Base-by-base conservation (phyloP, 92 coral and sea anemone species). In the Anthopleura xanthogrammica region DNA sequence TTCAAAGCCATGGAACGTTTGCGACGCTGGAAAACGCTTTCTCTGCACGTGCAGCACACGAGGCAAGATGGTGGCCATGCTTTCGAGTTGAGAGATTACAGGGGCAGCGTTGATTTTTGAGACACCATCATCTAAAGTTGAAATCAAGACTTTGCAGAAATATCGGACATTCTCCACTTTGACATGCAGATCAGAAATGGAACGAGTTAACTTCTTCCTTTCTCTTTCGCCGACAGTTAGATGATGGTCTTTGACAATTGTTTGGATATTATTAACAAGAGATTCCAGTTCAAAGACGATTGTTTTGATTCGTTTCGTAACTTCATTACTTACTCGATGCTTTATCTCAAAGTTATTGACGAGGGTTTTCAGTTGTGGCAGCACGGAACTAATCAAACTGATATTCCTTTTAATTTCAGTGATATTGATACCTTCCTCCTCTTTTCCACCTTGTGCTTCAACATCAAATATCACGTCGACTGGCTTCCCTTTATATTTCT, bases 1-100 rank as follows among this genome's bases (percentile, higher is more conserved):
- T 76, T 56, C 56, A 24, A 83, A 76, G 36, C 87, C 81, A 12
- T 48, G 50, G 62, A 83, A 77, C 4, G 39, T 14, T 9, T 60
- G 76, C 14, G 42, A 16, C 10, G 77, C 77, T 5, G 58, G 11
- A 39, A 70, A 73, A 2, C 87, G 79, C 41, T 60, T 60, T 11
- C 11, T 11, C 58, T 54, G 58, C 9, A 54, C 13, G 58, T 13
- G 2, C 16, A 54, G 16, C 13, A 54, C 14, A 54, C 58, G 54
- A 39, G 50, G 64, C 64, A 52, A 43, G 36, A 20, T 76, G 42
- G 4, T 16, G 19, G 16, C 43, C 58, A 54, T 10, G 16, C 58
- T 54, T 54, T 54, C 14, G 14, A 54, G 13, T 54, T 54, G 58
- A 54, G 58, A 2, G 13, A 54, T 54, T 54, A 54, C 58, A 54